A percentile compares a stretch with the other conserved stretches of the same genome.
Evolutionary conservation across 2,888 invertebrate genomes (phyloP).

Genomic region (Sialis lutaria): DNA sequence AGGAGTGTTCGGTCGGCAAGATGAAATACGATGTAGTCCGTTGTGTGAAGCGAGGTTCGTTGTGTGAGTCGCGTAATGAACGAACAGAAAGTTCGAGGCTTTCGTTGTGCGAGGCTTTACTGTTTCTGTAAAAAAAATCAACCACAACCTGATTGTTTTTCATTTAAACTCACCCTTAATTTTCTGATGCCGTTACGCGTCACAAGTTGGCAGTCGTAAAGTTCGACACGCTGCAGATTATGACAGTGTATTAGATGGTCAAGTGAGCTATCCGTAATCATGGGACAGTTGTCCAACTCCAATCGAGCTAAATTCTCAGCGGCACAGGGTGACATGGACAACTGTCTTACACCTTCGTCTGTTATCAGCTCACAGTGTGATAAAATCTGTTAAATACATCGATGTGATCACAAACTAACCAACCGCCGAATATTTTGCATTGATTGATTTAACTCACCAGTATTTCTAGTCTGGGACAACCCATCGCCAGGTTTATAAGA

Average conservation of each 20-base stretch:
- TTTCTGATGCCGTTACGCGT: slow-evolving; percentile 92
- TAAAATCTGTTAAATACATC: slow-evolving; percentile 51
- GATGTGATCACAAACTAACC: not conserved
- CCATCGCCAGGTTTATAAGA: slow-evolving; percentile 80
- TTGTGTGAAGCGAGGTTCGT: no score
- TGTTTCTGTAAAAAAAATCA: no score
- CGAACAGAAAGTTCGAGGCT: no score
- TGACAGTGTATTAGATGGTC: slow-evolving; percentile 90
- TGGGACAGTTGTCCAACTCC: slow-evolving; percentile 96
- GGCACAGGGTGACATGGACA: slow-evolving; percentile 84
- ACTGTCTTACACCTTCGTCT: slow-evolving; percentile 91
- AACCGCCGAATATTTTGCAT: not conserved
- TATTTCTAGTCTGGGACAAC: slow-evolving; percentile 89
- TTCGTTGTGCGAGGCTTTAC: no score
- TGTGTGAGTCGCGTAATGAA: no score
- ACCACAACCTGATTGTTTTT: no score
- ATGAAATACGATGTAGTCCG: no score
- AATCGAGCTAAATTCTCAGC: slow-evolving; percentile 86
- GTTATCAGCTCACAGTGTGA: slow-evolving; percentile 98
- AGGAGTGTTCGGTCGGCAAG: no score
- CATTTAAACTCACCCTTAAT: slow-evolving; percentile 54
- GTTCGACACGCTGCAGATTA: slow-evolving; percentile 89
- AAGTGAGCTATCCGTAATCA: slow-evolving; percentile 90
- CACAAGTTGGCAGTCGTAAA: slow-evolving; percentile 98
- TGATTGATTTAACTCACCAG: slow-evolving; percentile 43